These are phyloP conservation scores for Caenorhabditis afra DNA, from an alignment of 2,888 invertebrate species.

Conservation along the genomic window DNA sequence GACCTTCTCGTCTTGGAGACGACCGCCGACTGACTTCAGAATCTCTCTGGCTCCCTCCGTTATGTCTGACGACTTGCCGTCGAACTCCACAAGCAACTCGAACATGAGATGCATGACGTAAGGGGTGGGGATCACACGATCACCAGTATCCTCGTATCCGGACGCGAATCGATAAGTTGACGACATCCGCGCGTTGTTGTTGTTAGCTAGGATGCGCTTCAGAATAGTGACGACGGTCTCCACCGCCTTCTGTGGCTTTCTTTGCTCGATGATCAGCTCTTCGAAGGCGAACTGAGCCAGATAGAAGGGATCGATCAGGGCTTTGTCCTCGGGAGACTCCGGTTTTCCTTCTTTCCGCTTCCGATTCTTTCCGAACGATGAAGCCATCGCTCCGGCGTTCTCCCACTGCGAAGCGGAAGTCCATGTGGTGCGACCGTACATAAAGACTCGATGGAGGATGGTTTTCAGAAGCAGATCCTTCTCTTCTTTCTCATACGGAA, in stretches of 20 bases:
- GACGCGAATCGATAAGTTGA: conserved; percentile 23
- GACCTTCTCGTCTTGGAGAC: conserved; percentile 7
- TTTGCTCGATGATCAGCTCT: conserved; percentile 7
- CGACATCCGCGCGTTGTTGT: conserved; percentile 26
- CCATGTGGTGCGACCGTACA: conserved; percentile 34
- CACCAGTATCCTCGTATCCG: not conserved
- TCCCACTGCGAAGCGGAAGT: conserved; percentile 30
- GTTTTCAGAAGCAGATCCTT: conserved; percentile 32
- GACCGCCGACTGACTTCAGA: conserved; percentile 35
- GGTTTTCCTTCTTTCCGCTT: conserved; percentile 31
- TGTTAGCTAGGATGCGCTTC: conserved; percentile 44
- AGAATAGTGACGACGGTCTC: conserved; percentile 30
- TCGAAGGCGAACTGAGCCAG: conserved; percentile 11
- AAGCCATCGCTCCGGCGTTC: conserved; percentile 30
- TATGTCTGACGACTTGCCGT: conserved; percentile 25
- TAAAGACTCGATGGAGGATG: conserved; percentile 25
- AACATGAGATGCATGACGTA: conserved; percentile 23
- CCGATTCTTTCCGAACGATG: conserved; percentile 31
- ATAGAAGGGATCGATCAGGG: conserved; percentile 23
- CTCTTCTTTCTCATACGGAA: conserved; percentile 1
- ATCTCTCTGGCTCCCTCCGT: conserved; percentile 35
- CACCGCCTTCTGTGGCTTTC: conserved; percentile 16
- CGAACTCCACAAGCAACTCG: conserved; percentile 34
- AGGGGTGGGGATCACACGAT: conserved; percentile 8
- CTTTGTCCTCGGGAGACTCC: conserved; percentile 8